phyloP scores from a whole-genome alignment of 2,888 invertebrate genomes.

The Orchesellides sinensis region DNA sequence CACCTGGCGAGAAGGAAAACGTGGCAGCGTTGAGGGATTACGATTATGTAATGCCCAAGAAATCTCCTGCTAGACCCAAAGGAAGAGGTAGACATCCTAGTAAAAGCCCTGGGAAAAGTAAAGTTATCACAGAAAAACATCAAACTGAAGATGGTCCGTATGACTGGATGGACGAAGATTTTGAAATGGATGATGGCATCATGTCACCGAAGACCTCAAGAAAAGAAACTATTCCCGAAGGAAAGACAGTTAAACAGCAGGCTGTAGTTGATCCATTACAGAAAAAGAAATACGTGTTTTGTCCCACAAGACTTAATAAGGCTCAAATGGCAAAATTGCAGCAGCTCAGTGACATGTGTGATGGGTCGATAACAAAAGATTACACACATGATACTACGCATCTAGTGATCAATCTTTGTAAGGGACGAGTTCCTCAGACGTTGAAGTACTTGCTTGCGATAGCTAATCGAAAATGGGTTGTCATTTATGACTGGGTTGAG shows the following conservation, averaged over 20 bases:
- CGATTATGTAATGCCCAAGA: too few relatives aligned
- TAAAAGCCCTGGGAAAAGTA: neutral
- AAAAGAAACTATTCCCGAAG: neutral
- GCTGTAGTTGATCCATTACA: neutral
- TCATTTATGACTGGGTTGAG: constrained; percentile 71
- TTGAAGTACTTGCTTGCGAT: constrained; percentile 73
- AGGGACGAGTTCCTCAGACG: constrained; percentile 69
- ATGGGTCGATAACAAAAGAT: constrained; percentile 57
- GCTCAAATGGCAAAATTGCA: constrained; percentile 48
- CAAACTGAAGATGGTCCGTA: neutral
- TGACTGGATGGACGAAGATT: too few relatives aligned
- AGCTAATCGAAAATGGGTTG: constrained; percentile 73
- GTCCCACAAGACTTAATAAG: constrained; percentile 67
- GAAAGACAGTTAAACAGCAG: neutral
- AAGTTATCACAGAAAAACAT: neutral
- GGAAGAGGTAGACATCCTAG: neutral
- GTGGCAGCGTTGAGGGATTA: too few relatives aligned
- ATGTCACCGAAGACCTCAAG: too few relatives aligned
- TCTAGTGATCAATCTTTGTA: constrained; percentile 66
- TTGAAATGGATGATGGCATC: too few relatives aligned
- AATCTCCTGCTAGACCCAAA: too few relatives aligned
- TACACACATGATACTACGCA: constrained; percentile 69
- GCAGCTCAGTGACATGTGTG: constrained; percentile 58
- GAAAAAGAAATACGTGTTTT: constrained; percentile 58
- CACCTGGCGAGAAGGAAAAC: constrained; percentile 20